These are phyloP conservation scores for Xanthostigma xanthostigma DNA, from an alignment of 2,888 invertebrate species.

Conservation along the genomic window DNA sequence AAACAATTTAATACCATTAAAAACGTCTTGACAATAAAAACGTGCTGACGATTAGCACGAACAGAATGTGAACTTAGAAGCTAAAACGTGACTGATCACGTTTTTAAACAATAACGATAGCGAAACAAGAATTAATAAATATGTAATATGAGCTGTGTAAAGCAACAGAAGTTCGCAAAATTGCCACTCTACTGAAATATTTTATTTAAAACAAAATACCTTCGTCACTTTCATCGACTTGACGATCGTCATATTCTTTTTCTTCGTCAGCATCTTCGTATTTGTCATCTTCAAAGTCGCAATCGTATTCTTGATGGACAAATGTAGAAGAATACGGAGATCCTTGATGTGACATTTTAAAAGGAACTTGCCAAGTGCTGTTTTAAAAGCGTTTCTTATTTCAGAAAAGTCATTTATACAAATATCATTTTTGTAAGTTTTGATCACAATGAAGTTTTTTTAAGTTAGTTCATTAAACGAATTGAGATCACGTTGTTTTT, in stretches of 20 bases:
- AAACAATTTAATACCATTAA: neutral
- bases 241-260: constrained; percentile 44
- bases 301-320: constrained; percentile 54
- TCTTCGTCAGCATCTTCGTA: constrained; percentile 55
- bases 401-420: no score
- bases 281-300: constrained; percentile 57
- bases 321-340: constrained; percentile 49
- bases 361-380: neutral
- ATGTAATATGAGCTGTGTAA: neutral
- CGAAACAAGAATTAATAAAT: neutral
- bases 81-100: no score
- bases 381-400: no score
- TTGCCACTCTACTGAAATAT: constrained; percentile 38
- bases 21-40: neutral
- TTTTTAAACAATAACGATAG: no score
- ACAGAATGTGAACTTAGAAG: no score
- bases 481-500: no score
- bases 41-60: no score
- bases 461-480: no score
- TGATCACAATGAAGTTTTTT: no score
- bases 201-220: constrained; percentile 27
- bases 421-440: no score
- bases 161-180: constrained; percentile 7
- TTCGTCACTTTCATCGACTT: constrained; percentile 39
- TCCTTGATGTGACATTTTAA: constrained; percentile 46